phyloP scores from a whole-genome alignment of 2,888 invertebrate genomes.

The Petrolisthes cinctipes region DNA sequence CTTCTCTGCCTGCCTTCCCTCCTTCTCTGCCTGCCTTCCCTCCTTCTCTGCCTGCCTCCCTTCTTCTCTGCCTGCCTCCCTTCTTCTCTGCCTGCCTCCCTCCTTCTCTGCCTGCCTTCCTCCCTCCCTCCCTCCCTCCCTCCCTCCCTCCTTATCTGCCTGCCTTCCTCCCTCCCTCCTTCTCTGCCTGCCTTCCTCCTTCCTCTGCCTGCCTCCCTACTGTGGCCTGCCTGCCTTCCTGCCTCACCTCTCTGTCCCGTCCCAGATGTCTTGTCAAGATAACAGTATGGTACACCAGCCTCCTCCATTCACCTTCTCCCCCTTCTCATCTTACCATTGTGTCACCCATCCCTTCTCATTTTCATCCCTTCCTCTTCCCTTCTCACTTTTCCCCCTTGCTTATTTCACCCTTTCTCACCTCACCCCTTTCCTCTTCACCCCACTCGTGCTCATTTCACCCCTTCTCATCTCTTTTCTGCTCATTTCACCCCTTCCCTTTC shows the following conservation, averaged over 20 bases:
- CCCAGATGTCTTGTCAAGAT: slow-evolving; percentile 70
- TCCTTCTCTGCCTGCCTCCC: neutral
- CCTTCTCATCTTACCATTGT: neutral
- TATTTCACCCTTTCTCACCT: neutral
- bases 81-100: too few species aligned
- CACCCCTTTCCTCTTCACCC: neutral
- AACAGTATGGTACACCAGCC: neutral
- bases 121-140: slow-evolving; percentile 52
- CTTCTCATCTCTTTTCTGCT: neutral
- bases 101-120: neutral
- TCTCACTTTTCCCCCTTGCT: neutral
- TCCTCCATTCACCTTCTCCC: neutral
- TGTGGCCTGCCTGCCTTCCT: neutral
- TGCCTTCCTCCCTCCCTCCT: slow-evolving; percentile 64
- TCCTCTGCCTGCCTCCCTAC: neutral
- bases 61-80: neutral
- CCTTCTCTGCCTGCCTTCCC: slow-evolving; percentile 34
- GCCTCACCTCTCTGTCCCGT: slow-evolving; percentile 82
- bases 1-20: slow-evolving; percentile 65
- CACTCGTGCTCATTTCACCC: neutral
- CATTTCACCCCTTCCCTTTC: neutral
- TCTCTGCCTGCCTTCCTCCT: slow-evolving; percentile 8
- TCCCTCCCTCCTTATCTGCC: slow-evolving; percentile 53
- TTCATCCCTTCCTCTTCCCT: neutral
- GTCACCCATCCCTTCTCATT: neutral